phyloP scores from a whole-genome alignment of 2,113 vertebrate species.

The Oncorhynchus mykiss region DNA sequence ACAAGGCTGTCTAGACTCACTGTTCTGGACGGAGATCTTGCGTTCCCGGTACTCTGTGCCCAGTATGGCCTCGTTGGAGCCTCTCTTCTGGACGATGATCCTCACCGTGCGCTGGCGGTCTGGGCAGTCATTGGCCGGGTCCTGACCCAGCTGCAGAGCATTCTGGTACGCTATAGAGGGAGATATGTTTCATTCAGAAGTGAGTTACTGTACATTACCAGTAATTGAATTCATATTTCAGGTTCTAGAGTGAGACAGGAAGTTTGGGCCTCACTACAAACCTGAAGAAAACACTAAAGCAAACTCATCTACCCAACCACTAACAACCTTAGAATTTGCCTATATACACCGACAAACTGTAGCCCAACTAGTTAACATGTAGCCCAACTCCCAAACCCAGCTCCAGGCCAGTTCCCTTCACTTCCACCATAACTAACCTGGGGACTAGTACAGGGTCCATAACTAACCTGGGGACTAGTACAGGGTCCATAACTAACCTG shows the following conservation, averaged over 20 bases:
- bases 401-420: too few relatives aligned
- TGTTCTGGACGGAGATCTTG: conserved; percentile 89
- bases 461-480: conserved; percentile 10
- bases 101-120: conserved; percentile 87
- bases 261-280: not conserved
- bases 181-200: not conserved
- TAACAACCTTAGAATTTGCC: too few relatives aligned
- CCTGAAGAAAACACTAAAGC: not conserved
- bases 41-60: conserved; percentile 86
- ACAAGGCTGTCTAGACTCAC: conserved; percentile 70
- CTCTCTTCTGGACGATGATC: conserved; percentile 84
- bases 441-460: conserved; percentile 34
- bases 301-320: too few relatives aligned
- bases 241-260: not conserved
- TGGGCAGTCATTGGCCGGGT: conserved; percentile 87
- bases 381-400: too few relatives aligned
- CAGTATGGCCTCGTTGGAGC: conserved; percentile 79
- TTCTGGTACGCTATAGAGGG: conserved; percentile 83
- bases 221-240: too few relatives aligned
- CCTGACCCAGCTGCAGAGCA: conserved; percentile 82
- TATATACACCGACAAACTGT: too few relatives aligned
- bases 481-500: not conserved
- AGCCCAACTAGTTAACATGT: too few relatives aligned
- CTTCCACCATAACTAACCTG: conserved; percentile 6
- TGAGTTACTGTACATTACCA: not conserved